Conservation (phyloP, 1,140 invertebrate genomes). For the Drosophila suzukii region DNA sequence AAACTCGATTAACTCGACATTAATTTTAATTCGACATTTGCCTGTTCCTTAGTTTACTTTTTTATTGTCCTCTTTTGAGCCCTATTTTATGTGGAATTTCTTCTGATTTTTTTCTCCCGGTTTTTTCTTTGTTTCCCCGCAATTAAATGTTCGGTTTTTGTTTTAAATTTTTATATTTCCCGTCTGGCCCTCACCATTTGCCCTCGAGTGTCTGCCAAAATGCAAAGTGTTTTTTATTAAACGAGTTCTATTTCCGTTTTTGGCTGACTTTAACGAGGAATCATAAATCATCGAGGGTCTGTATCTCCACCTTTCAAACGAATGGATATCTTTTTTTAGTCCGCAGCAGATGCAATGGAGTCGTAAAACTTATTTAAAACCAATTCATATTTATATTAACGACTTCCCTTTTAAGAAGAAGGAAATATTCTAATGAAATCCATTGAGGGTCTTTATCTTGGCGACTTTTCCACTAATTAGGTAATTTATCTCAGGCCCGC, state of each 20-base stretch:
- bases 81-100: conserved; percentile 57
- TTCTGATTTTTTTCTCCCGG: conserved; percentile 46
- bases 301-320: conserved; percentile 33
- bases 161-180: conserved; percentile 47
- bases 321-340: conserved; percentile 11
- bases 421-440: conserved; percentile 26
- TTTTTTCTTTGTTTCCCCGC: conserved; percentile 20
- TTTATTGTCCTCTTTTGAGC: conserved; percentile 48
- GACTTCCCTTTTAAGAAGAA: conserved; percentile 30
- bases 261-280: conserved; percentile 37
- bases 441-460: background rate
- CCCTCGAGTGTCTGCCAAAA: conserved; percentile 44
- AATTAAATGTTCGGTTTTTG: conserved; percentile 57
- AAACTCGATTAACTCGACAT: conserved; percentile 83
- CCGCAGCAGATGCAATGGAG: conserved; percentile 32
- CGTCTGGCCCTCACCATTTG: conserved; percentile 9
- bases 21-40: conserved; percentile 82
- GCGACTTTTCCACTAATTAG: conserved; percentile 18
- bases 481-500: conserved; percentile 21
- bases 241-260: conserved; percentile 62
- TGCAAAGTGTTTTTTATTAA: conserved; percentile 57
- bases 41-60: conserved; percentile 30
- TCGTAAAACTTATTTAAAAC: conserved; percentile 40
- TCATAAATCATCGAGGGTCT: conserved; percentile 40
- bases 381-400: conserved; percentile 49